Conservation (phyloP, 2,888 invertebrate genomes). For the Drosophila tanythrix region DNA sequence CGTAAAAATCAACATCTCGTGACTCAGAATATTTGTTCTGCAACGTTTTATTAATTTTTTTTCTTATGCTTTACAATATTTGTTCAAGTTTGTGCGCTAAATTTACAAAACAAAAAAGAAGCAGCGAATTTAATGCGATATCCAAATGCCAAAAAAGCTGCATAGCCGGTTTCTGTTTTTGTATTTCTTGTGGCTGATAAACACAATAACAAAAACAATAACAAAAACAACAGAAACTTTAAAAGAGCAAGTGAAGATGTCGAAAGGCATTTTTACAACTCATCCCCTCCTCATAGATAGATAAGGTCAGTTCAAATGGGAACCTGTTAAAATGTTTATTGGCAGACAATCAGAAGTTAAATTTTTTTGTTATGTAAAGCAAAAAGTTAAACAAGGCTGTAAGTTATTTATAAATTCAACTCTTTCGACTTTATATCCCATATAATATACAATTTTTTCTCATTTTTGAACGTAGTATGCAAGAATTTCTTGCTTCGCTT, state of each 20-base stretch:
- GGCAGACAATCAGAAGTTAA: neutral
- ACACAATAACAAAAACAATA: neutral
- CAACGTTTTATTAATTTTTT: slow-evolving; percentile 15
- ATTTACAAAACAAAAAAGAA: slow-evolving; percentile 45
- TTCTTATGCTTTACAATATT: slow-evolving; percentile 6
- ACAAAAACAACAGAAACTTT: slow-evolving; percentile 5
- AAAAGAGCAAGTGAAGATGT: slow-evolving; percentile 38
- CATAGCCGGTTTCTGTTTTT: slow-evolving; percentile 59
- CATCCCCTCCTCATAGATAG: slow-evolving; percentile 1
- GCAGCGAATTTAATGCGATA: slow-evolving; percentile 11
- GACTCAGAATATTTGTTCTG: slow-evolving; percentile 51
- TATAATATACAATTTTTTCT: neutral
- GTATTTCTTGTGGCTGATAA: slow-evolving; percentile 17
- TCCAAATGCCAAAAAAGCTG: slow-evolving; percentile 68
- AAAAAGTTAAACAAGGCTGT: neutral
- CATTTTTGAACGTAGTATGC: neutral
- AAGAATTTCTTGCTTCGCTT: slow-evolving; percentile 6
- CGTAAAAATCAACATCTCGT: slow-evolving; percentile 22
- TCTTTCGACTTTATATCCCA: too few relatives aligned
- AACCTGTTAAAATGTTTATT: slow-evolving; percentile 31
- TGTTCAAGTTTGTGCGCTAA: slow-evolving; percentile 20
- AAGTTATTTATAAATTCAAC: neutral
- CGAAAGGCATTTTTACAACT: slow-evolving; percentile 24
- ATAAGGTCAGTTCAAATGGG: slow-evolving; percentile 17
- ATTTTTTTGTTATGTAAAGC: neutral